These are phyloP conservation scores for Furcifer pardalis DNA, from an alignment of 2,797 vertebrate genomes.

Conservation along the genomic window DNA sequence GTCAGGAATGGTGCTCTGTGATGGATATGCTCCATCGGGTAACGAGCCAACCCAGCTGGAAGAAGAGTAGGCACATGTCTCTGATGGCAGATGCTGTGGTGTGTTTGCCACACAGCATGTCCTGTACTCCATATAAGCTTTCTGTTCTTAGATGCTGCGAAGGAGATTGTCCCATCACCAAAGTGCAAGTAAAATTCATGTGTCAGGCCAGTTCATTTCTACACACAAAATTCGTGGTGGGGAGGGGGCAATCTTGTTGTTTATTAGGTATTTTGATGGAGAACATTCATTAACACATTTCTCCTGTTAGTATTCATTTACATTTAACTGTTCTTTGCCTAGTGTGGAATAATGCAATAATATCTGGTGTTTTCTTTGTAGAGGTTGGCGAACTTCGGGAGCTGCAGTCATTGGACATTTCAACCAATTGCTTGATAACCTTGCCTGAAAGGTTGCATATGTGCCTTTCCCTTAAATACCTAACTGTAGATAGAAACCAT, in stretches of 20 bases:
- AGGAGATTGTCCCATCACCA: neutral
- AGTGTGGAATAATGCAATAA: neutral
- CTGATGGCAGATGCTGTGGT: neutral
- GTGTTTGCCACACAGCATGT: neutral
- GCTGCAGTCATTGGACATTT: constrained; percentile 93
- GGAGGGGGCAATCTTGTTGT: neutral
- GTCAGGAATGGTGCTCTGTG: neutral
- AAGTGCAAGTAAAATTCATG: neutral
- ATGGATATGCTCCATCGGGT: neutral
- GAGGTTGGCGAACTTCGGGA: constrained; percentile 93
- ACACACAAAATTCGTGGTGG: neutral
- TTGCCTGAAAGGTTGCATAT: constrained; percentile 89
- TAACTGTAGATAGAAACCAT: constrained; percentile 91
- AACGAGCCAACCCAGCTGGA: neutral
- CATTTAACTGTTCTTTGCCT: neutral
- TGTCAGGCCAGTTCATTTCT: neutral
- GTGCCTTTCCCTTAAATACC: constrained; percentile 91
- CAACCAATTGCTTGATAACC: constrained; percentile 88
- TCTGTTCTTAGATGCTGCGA: neutral
- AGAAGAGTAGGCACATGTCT: neutral
- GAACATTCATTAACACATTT: neutral
- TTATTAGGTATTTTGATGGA: neutral
- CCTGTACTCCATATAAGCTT: neutral
- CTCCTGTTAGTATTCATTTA: neutral
- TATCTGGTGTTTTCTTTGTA: constrained; percentile 68